Evolutionary conservation across 2,888 invertebrate species (phyloP), one percentile per base, ranked within the genome.

Genomic region (Notocelia uddmanniana): DNA sequence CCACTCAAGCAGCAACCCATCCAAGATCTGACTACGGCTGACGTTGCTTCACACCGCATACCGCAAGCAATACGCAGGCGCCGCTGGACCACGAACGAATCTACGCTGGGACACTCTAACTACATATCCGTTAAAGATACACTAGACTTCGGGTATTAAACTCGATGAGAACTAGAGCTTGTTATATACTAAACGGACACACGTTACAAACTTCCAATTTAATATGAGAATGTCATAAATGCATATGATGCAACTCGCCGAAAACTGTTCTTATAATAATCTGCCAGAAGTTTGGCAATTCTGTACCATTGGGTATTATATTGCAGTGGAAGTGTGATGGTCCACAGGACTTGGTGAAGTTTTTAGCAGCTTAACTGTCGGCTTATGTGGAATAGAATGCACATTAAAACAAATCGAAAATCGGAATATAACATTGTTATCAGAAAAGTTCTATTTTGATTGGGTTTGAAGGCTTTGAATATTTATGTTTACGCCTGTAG

Each of bases 251-350:
- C 52, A 64, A 37, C 37, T 63, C n/a, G 54, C 52, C 21, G 64
- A 37, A 21, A 64, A 54, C 52, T 54, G 34, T 19, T 54, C 52
- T 64, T 54, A 64, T 23, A 64, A 54, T 64, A 70, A 70, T 66
- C 52, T 64, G 64, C 41, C 52, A 18, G 52, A 52, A 70, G 58
- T 58, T 37, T 48, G 15, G 21, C 45, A 50, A 18, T 57, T 21
- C 26, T 48, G 19, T 26, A 11, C 58, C 37, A 23, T 23, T 23
- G 37, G 63, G 19, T 57, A 57, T 48, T 57, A 63, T 34, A 34
- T 45, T 55, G 45, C 31, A 55, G 54, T n/a, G n/a, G 10, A 63
- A 63, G 18, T 57, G 26, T 26, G 37, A 59, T 59, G 18, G 45
- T 41, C 54, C 19, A 31, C 45, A 57, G 50, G 58, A 34, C 52